Percentiles rank a stretch among this genome's conserved stretches.
Evolutionary conservation across 1,140 invertebrate species (phyloP).

Genomic region (Lordiphosa collinella): DNA sequence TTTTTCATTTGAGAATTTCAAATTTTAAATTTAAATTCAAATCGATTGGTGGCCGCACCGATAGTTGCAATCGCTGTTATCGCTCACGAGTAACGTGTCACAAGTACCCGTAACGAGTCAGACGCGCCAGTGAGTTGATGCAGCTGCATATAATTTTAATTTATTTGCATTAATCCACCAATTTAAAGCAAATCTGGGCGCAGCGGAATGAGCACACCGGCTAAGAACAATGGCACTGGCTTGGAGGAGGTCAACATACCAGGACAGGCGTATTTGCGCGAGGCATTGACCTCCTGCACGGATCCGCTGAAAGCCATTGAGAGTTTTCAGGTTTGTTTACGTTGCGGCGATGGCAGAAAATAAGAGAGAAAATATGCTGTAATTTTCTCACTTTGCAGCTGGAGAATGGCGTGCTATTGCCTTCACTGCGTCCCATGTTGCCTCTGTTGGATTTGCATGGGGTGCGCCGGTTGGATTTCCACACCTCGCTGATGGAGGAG

Average conservation of each 20-base stretch:
- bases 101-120: too few species aligned
- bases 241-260: slow-evolving; percentile 96
- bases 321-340: slow-evolving; percentile 91
- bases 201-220: slow-evolving; percentile 50
- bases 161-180: too few species aligned
- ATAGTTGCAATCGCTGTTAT: too few species aligned
- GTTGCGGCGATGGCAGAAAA: slow-evolving; percentile 17
- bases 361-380: slow-evolving; percentile 46
- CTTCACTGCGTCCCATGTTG: slow-evolving; percentile 95
- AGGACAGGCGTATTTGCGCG: slow-evolving; percentile 92
- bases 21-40: too few species aligned
- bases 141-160: too few species aligned
- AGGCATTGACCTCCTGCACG: slow-evolving; percentile 96
- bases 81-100: too few species aligned
- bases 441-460: slow-evolving; percentile 96
- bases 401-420: slow-evolving; percentile 96
- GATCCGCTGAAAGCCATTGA: slow-evolving; percentile 98
- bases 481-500: slow-evolving; percentile 96
- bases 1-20: too few species aligned
- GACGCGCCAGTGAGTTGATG: too few species aligned
- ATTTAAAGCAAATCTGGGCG: too few species aligned
- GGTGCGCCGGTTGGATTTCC: slow-evolving; percentile 94
- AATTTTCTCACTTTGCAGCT: slow-evolving; percentile 81
- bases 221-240: slow-evolving; percentile 79
- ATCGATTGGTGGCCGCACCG: too few species aligned